Conservation (phyloP, 2,888 invertebrate species). For the Euproctis similis region DNA sequence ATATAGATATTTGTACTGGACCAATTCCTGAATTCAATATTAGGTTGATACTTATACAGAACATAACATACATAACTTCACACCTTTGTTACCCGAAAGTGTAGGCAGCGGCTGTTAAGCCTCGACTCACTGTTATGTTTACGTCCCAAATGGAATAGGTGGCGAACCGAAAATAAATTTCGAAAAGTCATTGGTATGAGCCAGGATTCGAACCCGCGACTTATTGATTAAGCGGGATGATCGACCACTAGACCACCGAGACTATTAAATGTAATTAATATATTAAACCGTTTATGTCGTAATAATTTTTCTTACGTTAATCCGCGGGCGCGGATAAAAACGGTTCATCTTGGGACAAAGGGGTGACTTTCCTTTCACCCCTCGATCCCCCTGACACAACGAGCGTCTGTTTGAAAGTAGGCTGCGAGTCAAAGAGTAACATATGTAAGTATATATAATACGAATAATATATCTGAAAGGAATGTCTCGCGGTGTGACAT, state of each 20-base stretch:
- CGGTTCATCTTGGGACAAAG: conserved; percentile 29
- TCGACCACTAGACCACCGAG: too few relatives aligned
- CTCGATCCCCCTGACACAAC: conserved; percentile 22
- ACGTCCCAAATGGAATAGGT: too few relatives aligned
- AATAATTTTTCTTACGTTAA: conserved; percentile 8
- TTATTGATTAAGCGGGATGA: too few relatives aligned
- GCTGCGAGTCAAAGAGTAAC: conserved; percentile 36
- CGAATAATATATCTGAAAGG: conserved; percentile 1
- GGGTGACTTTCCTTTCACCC: conserved; percentile 42
- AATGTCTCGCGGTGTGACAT: conserved; percentile 1
- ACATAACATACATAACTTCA: too few relatives aligned
- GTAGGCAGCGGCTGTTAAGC: too few relatives aligned
- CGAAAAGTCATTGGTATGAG: too few relatives aligned
- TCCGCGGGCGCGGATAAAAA: conserved; percentile 11
- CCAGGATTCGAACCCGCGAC: too few relatives aligned
- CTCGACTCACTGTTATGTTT: too few relatives aligned
- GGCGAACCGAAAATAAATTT: too few relatives aligned
- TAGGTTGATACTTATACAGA: conserved; percentile 5
- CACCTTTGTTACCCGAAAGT: too few relatives aligned
- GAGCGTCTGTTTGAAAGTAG: conserved; percentile 35
- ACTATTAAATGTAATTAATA: not conserved
- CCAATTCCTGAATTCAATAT: conserved; percentile 9
- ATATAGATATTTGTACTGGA: conserved; percentile 7
- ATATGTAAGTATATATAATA: too few relatives aligned
- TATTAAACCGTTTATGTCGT: conserved; percentile 1